Evolutionary conservation across 2,888 invertebrate species (phyloP), one percentile per base, ranked within the genome.

Genomic region (Lycophotia porphyrea): DNA sequence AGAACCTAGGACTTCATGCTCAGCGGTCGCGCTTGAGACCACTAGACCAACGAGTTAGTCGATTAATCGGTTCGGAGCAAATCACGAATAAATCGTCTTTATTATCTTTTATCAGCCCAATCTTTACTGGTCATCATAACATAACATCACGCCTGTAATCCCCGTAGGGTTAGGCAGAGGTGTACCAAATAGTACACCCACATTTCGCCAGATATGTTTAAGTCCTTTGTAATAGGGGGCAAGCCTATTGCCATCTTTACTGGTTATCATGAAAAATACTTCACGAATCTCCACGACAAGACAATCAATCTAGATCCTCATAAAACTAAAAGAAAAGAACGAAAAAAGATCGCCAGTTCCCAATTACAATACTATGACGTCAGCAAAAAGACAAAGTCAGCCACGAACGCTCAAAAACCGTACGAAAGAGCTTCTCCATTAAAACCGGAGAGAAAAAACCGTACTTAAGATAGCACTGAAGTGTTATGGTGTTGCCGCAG

Each of bases 341-440:
- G 2, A 27, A 64, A 80, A 74, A 58, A n/a, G 21, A 21, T 49
- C 24, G 44, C 18, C 44, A 34, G 52, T 15, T 27, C 18, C 71
- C 78, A 80, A 87, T 86, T 82, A 78, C 79, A 71, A 77, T 79
- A 80, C 79, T 76, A 78, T 86, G 74, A 86, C 78, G 36, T n/a
- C 71, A 76, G 76, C 68, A 82, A 84, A 88, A 86, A 81, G 88
- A 81, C 82, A 84, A 74, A 78, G 71, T 80, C 76, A 31, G 34
- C 11, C 68, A 72, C 82, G 81, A 87, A 84, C 81, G 85, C 64
- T 76, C 72, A 81, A 84, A 86, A 82, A 80, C 85, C 60, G 75
- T 44, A 80, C 79, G 18, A 44, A 80, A 88, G 87, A 85, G 84
- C 71, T 76, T 87, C 88, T 88, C 88, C 87, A 88, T 88, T 88